These are phyloP conservation scores for Corvus moneduloides DNA, from an alignment of 2,113 vertebrate species.

Conservation along the genomic window DNA sequence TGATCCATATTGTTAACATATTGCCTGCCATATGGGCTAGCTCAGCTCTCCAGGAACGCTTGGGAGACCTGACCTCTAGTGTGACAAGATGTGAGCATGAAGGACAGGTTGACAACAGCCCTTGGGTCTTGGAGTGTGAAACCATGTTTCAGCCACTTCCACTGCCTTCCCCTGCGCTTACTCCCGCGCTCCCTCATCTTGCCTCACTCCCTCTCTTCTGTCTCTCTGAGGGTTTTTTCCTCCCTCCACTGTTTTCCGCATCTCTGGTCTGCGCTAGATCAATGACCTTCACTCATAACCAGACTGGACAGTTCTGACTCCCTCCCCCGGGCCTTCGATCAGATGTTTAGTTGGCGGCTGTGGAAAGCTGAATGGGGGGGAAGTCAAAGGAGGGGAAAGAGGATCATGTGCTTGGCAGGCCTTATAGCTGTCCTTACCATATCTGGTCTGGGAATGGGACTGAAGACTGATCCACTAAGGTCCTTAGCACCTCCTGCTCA, in stretches of 20 bases:
- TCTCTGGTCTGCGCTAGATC: conserved; percentile 73
- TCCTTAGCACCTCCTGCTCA: background rate
- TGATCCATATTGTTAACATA: conserved; percentile 70
- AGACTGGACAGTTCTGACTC: conserved; percentile 78
- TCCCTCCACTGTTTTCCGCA: conserved; percentile 48
- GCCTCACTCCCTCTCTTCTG: background rate
- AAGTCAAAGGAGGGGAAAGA: conserved; percentile 19
- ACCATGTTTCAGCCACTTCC: conserved; percentile 56
- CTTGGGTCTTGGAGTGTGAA: conserved; percentile 67
- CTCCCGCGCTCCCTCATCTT: background rate
- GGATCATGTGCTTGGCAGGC: background rate
- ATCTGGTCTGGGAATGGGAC: background rate
- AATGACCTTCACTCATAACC: conserved; percentile 77
- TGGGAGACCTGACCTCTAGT: conserved; percentile 74
- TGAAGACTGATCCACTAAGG: background rate
- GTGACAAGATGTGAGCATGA: conserved; percentile 70
- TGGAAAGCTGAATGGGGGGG: conserved; percentile 20
- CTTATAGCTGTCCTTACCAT: background rate
- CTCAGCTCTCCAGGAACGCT: conserved; percentile 74
- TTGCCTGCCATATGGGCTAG: conserved; percentile 75
- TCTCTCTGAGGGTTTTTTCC: conserved; percentile 26
- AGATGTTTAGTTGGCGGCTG: conserved; percentile 65
- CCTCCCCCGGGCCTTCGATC: conserved; percentile 72
- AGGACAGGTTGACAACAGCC: conserved; percentile 66
- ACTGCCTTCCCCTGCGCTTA: background rate